Percentiles rank a stretch among this genome's conserved stretches.
These are phyloP conservation scores for Brachyopa scutellaris DNA, from an alignment of 2,888 invertebrate genomes.

Conservation along the genomic window DNA sequence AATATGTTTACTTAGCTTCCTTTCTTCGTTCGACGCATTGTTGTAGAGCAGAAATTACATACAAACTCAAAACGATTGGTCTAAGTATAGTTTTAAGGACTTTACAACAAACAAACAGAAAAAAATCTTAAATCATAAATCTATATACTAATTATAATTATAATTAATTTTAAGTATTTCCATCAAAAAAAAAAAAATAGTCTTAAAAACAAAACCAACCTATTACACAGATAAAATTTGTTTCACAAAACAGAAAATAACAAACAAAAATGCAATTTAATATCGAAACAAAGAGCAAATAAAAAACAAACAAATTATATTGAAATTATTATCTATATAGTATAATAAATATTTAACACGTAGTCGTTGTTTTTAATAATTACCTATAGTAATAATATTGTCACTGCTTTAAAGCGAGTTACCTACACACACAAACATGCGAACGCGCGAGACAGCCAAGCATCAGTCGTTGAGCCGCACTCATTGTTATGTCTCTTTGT, in stretches of 20 bases:
- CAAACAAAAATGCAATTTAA: slow-evolving; percentile 29
- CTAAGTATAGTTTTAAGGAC: slow-evolving; percentile 50
- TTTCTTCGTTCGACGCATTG: slow-evolving; percentile 67
- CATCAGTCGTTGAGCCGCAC: neutral
- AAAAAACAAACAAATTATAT: slow-evolving; percentile 43
- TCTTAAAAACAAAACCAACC: slow-evolving; percentile 12
- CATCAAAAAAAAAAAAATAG: slow-evolving; percentile 25
- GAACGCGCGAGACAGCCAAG: neutral
- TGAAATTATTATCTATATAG: slow-evolving; percentile 60
- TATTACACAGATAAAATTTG: slow-evolving; percentile 40
- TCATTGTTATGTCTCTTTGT: slow-evolving; percentile 15
- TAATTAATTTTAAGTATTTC: slow-evolving; percentile 63
- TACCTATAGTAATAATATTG: slow-evolving; percentile 47
- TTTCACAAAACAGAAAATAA: slow-evolving; percentile 26
- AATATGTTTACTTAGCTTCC: slow-evolving; percentile 61
- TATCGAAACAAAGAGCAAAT: slow-evolving; percentile 27
- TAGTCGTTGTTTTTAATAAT: slow-evolving; percentile 60
- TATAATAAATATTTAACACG: slow-evolving; percentile 66
- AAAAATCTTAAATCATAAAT: slow-evolving; percentile 51
- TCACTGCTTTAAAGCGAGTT: slow-evolving; percentile 68
- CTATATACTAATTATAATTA: slow-evolving; percentile 44
- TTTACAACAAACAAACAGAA: slow-evolving; percentile 47
- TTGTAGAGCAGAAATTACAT: slow-evolving; percentile 55
- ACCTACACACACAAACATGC: too few relatives aligned
- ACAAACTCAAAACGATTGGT: slow-evolving; percentile 48